These are phyloP conservation scores for Electrophaes corylata DNA, from an alignment of 2,888 invertebrate species.

Conservation along the genomic window DNA sequence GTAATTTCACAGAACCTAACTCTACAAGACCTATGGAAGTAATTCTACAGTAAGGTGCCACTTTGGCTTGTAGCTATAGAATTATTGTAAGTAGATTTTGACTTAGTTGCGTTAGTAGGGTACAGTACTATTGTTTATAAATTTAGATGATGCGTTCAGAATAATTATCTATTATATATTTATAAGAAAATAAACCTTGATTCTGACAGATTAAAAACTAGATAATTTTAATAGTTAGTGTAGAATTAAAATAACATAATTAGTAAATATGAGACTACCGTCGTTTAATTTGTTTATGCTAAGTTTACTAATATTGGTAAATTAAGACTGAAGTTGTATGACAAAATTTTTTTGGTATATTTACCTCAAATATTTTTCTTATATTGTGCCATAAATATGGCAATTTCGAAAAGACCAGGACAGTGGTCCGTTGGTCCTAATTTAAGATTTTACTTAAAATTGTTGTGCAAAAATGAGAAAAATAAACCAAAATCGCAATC, in stretches of 20 bases:
- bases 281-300: constrained; percentile 12
- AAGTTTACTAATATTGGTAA: constrained; percentile 47
- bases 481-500: constrained; percentile 32
- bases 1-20: constrained; percentile 2
- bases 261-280: constrained; percentile 8
- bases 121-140: constrained; percentile 29
- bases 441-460: constrained; percentile 4
- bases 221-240: constrained; percentile 10
- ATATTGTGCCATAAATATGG: constrained; percentile 51
- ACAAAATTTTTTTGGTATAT: constrained; percentile 40
- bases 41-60: constrained; percentile 61
- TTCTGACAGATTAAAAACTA: constrained; percentile 9
- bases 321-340: constrained; percentile 61
- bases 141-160: constrained; percentile 1
- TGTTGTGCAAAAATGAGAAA: constrained; percentile 3
- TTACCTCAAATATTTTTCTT: constrained; percentile 35
- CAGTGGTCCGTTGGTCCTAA: constrained; percentile 1
- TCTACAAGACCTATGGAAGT: constrained; percentile 15
- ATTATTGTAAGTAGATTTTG: constrained; percentile 45
- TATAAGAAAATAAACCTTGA: background rate
- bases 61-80: constrained; percentile 49
- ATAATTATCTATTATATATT: background rate
- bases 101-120: constrained; percentile 19
- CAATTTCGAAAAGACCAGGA: constrained; percentile 16
- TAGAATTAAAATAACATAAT: constrained; percentile 3